A percentile compares a stretch with the other conserved stretches of the same genome.
phyloP scores from a whole-genome alignment of 2,113 vertebrate species.

The Lasiurus borealis region DNA sequence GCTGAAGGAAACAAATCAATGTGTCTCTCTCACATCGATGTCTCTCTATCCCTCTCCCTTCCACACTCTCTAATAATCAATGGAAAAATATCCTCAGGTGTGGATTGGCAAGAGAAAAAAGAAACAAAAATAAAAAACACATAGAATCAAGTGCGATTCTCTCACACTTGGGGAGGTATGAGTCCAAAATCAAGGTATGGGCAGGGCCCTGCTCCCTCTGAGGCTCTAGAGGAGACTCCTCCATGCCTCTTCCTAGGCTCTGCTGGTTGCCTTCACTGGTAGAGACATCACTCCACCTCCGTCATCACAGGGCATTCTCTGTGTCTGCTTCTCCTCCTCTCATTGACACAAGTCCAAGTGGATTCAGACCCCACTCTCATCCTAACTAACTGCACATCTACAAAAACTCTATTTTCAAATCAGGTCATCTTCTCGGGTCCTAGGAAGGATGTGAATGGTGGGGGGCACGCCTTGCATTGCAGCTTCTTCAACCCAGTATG shows the following conservation, averaged over 20 bases:
- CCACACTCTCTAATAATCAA: too few species aligned
- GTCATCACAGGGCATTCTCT: fast-evolving
- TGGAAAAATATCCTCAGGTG: too few species aligned
- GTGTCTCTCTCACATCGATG: too few species aligned
- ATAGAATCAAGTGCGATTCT: too few species aligned
- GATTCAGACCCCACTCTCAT: neutral
- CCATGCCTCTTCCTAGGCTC: neutral
- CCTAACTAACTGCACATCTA: neutral
- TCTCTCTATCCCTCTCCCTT: too few species aligned
- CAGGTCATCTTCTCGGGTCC: neutral
- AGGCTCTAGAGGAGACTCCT: too few species aligned
- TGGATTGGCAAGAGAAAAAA: too few species aligned
- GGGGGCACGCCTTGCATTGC: neutral
- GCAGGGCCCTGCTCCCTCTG: neutral
- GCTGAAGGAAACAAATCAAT: too few species aligned
- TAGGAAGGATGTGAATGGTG: neutral
- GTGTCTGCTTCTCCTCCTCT: neutral
- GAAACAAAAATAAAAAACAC: too few species aligned
- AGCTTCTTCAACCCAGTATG: neutral
- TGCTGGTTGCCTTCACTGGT: neutral
- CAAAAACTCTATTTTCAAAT: neutral
- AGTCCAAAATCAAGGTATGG: neutral
- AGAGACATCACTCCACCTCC: neutral
- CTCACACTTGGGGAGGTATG: neutral
- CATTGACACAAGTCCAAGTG: neutral